Evolutionary conservation across 2,113 vertebrate genomes (phyloP).

Genomic region (Todiramphus saurophagus): DNA sequence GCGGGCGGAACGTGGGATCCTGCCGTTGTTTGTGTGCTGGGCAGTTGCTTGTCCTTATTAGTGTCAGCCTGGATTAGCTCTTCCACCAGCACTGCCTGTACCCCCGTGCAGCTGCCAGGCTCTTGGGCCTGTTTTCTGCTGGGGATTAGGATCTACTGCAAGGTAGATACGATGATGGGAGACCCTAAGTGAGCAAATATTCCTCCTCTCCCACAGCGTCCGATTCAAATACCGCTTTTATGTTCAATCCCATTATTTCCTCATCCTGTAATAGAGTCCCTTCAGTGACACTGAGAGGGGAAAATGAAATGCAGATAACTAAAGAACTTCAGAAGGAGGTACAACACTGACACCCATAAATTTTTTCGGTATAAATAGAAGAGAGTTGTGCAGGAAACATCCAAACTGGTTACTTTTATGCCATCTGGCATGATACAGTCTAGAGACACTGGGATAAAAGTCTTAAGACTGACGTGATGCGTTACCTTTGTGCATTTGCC

Average conservation of each 20-base stretch:
- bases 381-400: neutral
- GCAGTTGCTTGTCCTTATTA: neutral
- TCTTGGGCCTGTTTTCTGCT: neutral
- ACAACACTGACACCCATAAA: neutral
- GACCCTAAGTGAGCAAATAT: neutral
- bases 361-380: neutral
- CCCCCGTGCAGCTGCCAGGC: neutral
- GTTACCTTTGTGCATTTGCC: neutral
- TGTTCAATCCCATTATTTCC: neutral
- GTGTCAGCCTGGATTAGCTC: neutral
- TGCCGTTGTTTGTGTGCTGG: neutral
- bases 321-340: neutral
- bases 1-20: neutral
- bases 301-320: neutral
- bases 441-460: neutral
- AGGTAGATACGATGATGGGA: neutral
- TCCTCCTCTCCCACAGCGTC: neutral
- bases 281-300: neutral
- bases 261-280: neutral
- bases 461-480: neutral
- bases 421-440: neutral
- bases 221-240: neutral
- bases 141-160: neutral
- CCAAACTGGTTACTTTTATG: neutral
- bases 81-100: neutral